phyloP scores from a whole-genome alignment of 1,140 invertebrate genomes.

The Magallana ariakensis region DNA sequence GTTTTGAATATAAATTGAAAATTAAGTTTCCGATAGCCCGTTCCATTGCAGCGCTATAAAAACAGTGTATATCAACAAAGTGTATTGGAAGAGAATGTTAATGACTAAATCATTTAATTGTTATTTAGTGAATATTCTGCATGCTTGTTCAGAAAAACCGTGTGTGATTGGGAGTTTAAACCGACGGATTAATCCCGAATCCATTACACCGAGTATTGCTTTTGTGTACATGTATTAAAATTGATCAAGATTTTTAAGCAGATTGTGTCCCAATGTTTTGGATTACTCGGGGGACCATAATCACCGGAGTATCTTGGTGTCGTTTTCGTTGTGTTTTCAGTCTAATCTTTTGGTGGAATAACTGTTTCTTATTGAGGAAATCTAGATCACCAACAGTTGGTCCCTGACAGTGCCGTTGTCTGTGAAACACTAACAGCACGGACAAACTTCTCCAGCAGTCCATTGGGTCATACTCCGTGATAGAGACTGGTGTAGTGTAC shows the following conservation, averaged over 20 bases:
- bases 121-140: background rate
- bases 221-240: slow-evolving; percentile 28
- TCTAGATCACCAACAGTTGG: background rate
- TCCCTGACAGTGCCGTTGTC: background rate
- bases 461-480: background rate
- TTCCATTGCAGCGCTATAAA: background rate
- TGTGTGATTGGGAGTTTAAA: slow-evolving; percentile 18
- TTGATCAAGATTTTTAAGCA: slow-evolving; percentile 35
- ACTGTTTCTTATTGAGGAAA: background rate
- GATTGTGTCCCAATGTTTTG: slow-evolving; percentile 32
- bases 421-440: background rate
- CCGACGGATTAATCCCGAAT: slow-evolving; percentile 19
- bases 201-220: background rate
- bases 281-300: slow-evolving; percentile 23
- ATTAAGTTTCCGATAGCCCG: background rate
- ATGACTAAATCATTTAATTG: slow-evolving; percentile 27
- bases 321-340: slow-evolving; percentile 4
- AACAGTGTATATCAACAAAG: background rate
- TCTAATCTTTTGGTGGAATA: slow-evolving; percentile 3
- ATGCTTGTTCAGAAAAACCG: background rate
- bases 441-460: background rate
- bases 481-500: too few species aligned
- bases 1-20: background rate
- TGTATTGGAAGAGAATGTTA: background rate
- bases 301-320: background rate